Base-by-base conservation (phyloP, 2,888 invertebrate genomes). In the Cacoxenus indagator region DNA sequence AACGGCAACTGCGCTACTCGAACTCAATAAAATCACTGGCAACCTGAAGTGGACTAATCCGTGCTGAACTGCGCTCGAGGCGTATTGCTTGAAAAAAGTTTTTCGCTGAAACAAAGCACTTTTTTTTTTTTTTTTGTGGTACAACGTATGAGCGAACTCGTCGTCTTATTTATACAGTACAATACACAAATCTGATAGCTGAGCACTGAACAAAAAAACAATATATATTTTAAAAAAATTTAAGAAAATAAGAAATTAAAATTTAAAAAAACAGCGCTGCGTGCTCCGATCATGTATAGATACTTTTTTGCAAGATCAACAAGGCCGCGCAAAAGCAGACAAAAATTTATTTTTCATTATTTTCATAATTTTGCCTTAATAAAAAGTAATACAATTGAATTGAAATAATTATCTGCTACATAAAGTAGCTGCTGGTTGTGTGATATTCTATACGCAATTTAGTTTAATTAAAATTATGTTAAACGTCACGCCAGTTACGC, bases 301-400 rank as follows among this genome's bases (percentile, higher is more conserved):
- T 43, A 9, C 4, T 6, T n/a, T 22, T 45, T 62, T 43, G 45
- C 62, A 62, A 62, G 62, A 62, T 51, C 51, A 43, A 43, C n/a
- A 57, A 51, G 17, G 6, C 19, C 17, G 17, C 6, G 24, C 26
- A 26, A 26, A 27, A 55, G 26, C n/a, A n/a, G 14, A 11, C 2
- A 55, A 27, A 11, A 9, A 51, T 51, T 17, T n/a, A 19, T 17
- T 19, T 51, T 51, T 51, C n/a, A n/a, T 19, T 51, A 51, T 22
- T 51, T 51, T 51, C 45, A n/a, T 43, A 43, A 43, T 5, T n/a
- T n/a, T n/a, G 45, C 45, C 51, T 19, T 8, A 48, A 17, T 17
- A 48, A 43, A 37, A 37, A 37, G 11, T 6, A 48, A 48, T n/a
- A n/a, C n/a, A n/a, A n/a, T n/a, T n/a, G n/a, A n/a, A n/a, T n/a